Base-by-base conservation (phyloP, 2,113 vertebrate genomes). In the Clupea harengus region DNA sequence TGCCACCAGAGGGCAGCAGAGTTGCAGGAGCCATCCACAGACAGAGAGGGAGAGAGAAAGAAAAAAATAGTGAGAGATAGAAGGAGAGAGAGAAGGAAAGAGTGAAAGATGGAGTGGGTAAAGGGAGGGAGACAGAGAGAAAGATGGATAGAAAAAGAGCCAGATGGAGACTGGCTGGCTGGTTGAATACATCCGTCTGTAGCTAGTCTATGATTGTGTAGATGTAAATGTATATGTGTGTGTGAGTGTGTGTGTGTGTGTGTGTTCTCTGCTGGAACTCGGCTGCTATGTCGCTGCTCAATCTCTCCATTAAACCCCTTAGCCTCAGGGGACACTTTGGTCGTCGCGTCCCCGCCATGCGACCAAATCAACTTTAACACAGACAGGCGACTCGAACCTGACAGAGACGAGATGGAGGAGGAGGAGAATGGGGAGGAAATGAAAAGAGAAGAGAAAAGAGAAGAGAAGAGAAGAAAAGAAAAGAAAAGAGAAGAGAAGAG, bases 291-390 rank as follows among this genome's bases (percentile, higher is more conserved):
- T 15, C 11, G 32, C 72, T 10, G 72, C 32, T 78, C 72, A 78
- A 44, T 78, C 72, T 39, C 28, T 78, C 28, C 32, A 39, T 67
- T 67, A 67, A 67, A n/a, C 28, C 64, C 50, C 28, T 28, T 54
- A 54, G 83, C 82, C 75, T 15, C 47, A 39, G 78, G 28, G 50
- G 64, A 81, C 44, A 44, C 39, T 50, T 49, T 13, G 72, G 81
- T 28, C 39, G 60, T 78, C 45, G 28, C 54, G 84, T 82, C 83
- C 75, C 47, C 44, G 87, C 82, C 10, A 32, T 5, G 85, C 84
- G 72, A 75, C 81, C 78, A 87, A 83, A 87, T 89, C 75, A 81
- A 90, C 87, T 87, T 87, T 84, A 86, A 88, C 32, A 39, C 28
- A 39, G 25, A 39, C 72, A 39, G 3, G 28, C 28, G 25, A 28